A percentile compares a stretch with the other conserved stretches of the same genome.
These are phyloP conservation scores for Anthoptus insignis DNA, from an alignment of 2,888 invertebrate genomes.

Conservation along the genomic window DNA sequence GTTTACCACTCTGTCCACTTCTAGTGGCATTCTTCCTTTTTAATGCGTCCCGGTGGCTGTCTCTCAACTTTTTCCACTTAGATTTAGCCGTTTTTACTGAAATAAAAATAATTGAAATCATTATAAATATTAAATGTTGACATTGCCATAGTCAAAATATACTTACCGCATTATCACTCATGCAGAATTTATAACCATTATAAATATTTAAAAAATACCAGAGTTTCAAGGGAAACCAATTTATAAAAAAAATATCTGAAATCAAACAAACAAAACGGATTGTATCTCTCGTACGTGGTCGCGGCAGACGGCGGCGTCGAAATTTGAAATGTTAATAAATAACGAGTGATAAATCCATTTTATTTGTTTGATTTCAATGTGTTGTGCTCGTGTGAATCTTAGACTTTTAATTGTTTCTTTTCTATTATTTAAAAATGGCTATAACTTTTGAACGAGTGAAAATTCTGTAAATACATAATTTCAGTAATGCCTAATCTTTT, in stretches of 20 bases:
- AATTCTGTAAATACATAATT: too few relatives aligned
- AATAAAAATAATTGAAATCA: conserved; percentile 32
- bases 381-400: conserved; percentile 22
- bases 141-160: too few relatives aligned
- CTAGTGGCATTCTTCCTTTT: conserved; percentile 42
- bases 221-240: background rate
- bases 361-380: conserved; percentile 26
- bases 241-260: conserved; percentile 20
- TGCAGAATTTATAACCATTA: too few relatives aligned
- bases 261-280: conserved; percentile 24
- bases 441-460: too few relatives aligned
- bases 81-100: conserved; percentile 41
- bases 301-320: conserved; percentile 25
- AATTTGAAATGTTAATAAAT: too few relatives aligned
- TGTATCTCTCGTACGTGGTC: conserved; percentile 24
- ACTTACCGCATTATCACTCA: too few relatives aligned
- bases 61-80: conserved; percentile 46
- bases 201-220: conserved; percentile 20
- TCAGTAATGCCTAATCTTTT: too few relatives aligned
- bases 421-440: too few relatives aligned
- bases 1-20: conserved; percentile 43
- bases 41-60: conserved; percentile 45
- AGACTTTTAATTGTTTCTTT: too few relatives aligned
- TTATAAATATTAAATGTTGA: conserved; percentile 33
- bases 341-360: conserved; percentile 25